A percentile compares a stretch with the other conserved stretches of the same genome.
Conservation (phyloP, 2,113 vertebrate species). For the Ceyx cyanopectus region DNA sequence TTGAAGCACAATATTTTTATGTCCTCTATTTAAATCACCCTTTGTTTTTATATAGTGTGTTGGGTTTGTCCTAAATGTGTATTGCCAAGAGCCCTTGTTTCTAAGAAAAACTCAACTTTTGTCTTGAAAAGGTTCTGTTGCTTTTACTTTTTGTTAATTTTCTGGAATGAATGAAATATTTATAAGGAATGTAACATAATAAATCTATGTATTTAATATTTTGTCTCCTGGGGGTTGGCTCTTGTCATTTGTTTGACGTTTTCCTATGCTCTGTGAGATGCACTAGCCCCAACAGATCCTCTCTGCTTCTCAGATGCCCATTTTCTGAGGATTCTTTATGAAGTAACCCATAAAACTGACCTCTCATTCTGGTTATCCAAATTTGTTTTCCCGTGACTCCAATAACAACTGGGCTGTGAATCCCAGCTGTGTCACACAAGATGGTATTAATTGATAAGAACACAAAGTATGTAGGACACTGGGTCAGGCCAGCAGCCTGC, state of each 20-base stretch:
- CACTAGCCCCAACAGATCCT: background rate
- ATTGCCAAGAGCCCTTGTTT: background rate
- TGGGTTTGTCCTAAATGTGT: background rate
- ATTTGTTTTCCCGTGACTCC: background rate
- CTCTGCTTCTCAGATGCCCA: background rate
- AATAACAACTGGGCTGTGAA: background rate
- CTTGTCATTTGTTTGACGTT: background rate
- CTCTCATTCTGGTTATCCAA: background rate
- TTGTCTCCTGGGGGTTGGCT: background rate
- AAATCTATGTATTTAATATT: conserved; percentile 38
- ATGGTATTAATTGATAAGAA: background rate
- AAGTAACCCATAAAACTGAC: background rate
- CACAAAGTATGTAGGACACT: conserved; percentile 9
- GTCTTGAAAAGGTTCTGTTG: background rate
- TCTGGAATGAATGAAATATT: background rate
- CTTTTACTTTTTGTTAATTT: conserved; percentile 1
- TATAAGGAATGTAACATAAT: conserved; percentile 4
- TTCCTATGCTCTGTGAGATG: background rate
- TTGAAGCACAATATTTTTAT: background rate
- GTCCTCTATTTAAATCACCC: background rate
- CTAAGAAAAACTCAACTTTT: background rate
- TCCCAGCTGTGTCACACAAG: background rate
- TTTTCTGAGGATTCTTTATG: background rate
- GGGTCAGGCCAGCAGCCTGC: background rate
- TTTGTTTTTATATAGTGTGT: background rate